Percentiles rank a stretch among this genome's conserved stretches.
Conservation (phyloP, 1,140 invertebrate genomes). For the Drosophila pseudoobscura region DNA sequence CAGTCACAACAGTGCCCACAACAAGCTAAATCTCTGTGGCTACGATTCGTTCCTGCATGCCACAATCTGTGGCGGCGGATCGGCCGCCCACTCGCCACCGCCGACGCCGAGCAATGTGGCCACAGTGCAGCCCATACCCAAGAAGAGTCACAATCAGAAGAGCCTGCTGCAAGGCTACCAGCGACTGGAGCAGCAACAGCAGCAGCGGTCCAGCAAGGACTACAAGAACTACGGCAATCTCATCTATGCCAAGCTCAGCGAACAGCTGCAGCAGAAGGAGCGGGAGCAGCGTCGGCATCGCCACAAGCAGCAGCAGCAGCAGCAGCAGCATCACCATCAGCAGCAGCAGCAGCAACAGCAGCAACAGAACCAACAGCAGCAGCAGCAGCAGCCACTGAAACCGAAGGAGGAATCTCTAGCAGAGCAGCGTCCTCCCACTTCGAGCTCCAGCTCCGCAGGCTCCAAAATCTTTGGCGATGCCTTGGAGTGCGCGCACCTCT, state of each 20-base stretch:
- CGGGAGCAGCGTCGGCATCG: slow-evolving; percentile 67
- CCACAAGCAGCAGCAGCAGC: slow-evolving; percentile 54
- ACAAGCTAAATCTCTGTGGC: slow-evolving; percentile 85
- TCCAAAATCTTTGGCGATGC: slow-evolving; percentile 72
- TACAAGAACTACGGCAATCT: slow-evolving; percentile 80
- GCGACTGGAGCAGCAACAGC: slow-evolving; percentile 45
- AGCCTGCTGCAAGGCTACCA: slow-evolving; percentile 64
- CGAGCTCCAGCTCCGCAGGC: slow-evolving; percentile 54
- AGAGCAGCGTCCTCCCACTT: slow-evolving; percentile 40
- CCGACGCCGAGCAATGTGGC: slow-evolving; percentile 71
- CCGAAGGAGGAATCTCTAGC: too few species aligned
- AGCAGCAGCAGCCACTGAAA: slow-evolving; percentile 11
- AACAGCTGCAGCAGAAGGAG: slow-evolving; percentile 76
- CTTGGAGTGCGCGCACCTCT: slow-evolving; percentile 74
- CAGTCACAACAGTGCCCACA: slow-evolving; percentile 69
- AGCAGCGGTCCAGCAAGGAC: slow-evolving; percentile 65
- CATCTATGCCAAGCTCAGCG: slow-evolving; percentile 77
- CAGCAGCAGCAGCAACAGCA: slow-evolving; percentile 26
- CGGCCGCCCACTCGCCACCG: slow-evolving; percentile 57
- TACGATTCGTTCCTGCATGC: slow-evolving; percentile 86
- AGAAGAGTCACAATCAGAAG: slow-evolving; percentile 58
- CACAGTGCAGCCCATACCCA: slow-evolving; percentile 76
- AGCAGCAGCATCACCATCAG: slow-evolving; percentile 34
- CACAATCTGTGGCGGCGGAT: slow-evolving; percentile 84
- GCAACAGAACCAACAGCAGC: slow-evolving; percentile 9